phyloP scores from a whole-genome alignment of 2,797 vertebrate species.

The Sorex maritimensis region DNA sequence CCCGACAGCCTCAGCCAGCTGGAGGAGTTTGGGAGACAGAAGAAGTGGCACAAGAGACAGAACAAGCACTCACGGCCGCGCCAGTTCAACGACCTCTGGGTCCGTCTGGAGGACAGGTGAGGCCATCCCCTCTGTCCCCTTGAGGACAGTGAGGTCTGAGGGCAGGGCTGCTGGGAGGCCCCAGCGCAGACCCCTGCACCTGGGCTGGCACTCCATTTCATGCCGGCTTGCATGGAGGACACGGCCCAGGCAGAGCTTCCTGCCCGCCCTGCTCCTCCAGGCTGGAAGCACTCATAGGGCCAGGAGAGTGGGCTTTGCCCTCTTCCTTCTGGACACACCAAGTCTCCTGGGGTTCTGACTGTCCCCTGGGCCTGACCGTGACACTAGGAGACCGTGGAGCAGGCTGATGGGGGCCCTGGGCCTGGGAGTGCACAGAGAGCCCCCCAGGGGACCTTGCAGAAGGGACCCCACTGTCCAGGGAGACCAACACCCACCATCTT shows the following conservation, averaged over 20 bases:
- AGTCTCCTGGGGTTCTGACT: not conserved
- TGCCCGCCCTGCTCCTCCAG: not conserved
- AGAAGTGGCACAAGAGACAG: conserved; percentile 95
- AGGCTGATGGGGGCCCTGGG: not conserved
- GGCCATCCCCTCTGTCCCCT: conserved; percentile 69
- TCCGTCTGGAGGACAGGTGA: conserved; percentile 97
- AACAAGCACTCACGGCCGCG: conserved; percentile 94
- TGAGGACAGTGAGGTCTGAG: too few relatives aligned
- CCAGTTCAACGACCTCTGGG: conserved; percentile 99
- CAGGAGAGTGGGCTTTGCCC: not conserved
- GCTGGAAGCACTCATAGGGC: too few relatives aligned
- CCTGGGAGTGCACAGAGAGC: not conserved
- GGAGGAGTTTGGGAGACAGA: conserved; percentile 97
- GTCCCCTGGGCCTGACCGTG: not conserved
- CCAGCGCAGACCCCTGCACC: not conserved
- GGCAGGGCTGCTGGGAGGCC: not conserved
- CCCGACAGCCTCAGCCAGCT: conserved; percentile 98
- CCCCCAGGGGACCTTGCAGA: not conserved
- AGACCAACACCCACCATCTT: not conserved
- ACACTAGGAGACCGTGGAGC: not conserved
- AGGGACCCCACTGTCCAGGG: not conserved
- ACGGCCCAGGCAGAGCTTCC: not conserved
- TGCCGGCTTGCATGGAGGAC: conserved; percentile 55
- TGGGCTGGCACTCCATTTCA: not conserved
- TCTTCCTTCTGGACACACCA: not conserved